Base-by-base conservation (phyloP, 2,888 invertebrate genomes). In the Drosophila helvetica region DNA sequence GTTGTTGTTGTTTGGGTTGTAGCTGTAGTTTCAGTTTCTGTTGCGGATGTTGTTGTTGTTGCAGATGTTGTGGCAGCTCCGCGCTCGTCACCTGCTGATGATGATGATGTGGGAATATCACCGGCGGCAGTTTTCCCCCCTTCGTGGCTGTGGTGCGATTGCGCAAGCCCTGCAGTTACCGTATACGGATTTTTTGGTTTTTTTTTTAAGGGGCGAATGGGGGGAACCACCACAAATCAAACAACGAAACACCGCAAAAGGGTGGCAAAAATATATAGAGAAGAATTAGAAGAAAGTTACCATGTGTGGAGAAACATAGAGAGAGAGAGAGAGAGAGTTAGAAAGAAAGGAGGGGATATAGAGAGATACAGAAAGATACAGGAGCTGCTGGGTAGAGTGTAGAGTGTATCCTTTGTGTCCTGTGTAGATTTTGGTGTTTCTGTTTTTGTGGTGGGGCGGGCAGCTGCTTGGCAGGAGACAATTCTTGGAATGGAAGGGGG, bases 1-100 rank as follows among this genome's bases (percentile, higher is more conserved):
- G 81, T 78, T 82, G 80, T 68, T 77, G 80, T 64, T 79, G 77
- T 72, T 81, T 85, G 53, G 76, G 80, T 61, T 68, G 76, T 60
- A 67, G 64, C 25, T 65, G 77, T 52, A 58, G 65, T 45, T 71
- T 74, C 59, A 56, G 68, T 64, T 74, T 68, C 52, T 62, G 71
- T 57, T 83, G 78, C 50, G 64, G 70, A 30, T 69, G 58, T 18
- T 47, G 57, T 42, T 57, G 55, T 25, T 68, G 50, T 53, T 69
- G 61, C 48, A 47, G 38, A 38, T 77, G 79, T 38, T 74, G 68
- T 33, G 72, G 80, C 60, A 55, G 60, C 62, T 64, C 71, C 30
- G 78, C 45, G 15, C 7, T 38, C 25, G 58, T 69, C 69, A 73
- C 43, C 61, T 75, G 73, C 25, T 73, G 73, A 43, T 75, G 73